Percentiles rank a stretch among this genome's conserved stretches.
Evolutionary conservation across 2,797 vertebrate species (phyloP).

Genomic region (Sphaeramia orbicularis): DNA sequence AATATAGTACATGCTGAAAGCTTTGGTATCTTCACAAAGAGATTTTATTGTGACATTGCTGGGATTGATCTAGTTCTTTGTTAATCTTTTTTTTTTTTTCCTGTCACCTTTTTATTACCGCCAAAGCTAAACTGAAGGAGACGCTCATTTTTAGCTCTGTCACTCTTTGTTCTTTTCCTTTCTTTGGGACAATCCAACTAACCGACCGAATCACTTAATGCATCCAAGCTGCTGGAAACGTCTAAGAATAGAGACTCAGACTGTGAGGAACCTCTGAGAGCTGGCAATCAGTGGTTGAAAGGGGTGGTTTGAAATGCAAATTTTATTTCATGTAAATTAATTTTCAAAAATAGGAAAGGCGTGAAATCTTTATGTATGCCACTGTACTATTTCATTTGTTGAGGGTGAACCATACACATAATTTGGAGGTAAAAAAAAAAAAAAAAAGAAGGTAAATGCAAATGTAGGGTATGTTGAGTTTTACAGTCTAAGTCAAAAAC

Average conservation of each 20-base stretch:
- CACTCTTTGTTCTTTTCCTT: background rate
- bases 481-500: background rate
- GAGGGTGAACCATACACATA: background rate
- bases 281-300: constrained; percentile 23
- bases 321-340: background rate
- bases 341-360: constrained; percentile 1
- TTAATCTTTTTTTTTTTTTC: background rate
- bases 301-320: constrained; percentile 35
- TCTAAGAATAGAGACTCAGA: constrained; percentile 22
- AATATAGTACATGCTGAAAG: constrained; percentile 4
- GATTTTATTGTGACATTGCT: background rate
- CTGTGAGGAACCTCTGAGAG: constrained; percentile 1
- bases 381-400: background rate
- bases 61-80: background rate
- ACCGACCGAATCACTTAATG: constrained; percentile 1
- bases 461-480: background rate
- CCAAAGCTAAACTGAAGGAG: background rate
- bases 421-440: background rate
- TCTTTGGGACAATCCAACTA: background rate
- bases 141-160: background rate
- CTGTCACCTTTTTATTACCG: background rate
- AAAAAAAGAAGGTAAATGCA: background rate
- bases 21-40: background rate
- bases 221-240: constrained; percentile 1
- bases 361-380: background rate